Evolutionary conservation across 2,113 vertebrate species (phyloP).

Genomic region (Platysternon megacephalum): DNA sequence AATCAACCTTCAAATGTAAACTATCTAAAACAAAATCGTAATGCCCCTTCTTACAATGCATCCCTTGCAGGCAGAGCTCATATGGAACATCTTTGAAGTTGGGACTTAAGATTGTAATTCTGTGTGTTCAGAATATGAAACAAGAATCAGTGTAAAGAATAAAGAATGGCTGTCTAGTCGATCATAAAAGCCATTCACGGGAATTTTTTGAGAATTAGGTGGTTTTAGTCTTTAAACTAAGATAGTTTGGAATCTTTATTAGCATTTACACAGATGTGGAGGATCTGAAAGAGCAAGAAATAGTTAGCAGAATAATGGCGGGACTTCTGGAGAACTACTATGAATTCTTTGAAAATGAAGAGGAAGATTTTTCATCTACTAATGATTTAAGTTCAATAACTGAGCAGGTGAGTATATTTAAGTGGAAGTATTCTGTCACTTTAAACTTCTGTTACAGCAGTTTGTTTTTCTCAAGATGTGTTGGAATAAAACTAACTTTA

Average conservation of each 20-base stretch:
- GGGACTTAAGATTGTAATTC: neutral
- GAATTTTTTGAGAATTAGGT: neutral
- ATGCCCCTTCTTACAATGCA: neutral
- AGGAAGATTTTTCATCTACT: conserved; percentile 94
- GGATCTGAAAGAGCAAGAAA: conserved; percentile 94
- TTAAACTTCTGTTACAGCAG: neutral
- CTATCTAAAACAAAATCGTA: neutral
- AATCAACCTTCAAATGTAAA: neutral
- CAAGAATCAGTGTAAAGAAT: neutral
- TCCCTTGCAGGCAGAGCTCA: neutral
- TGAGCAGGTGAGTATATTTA: conserved; percentile 87
- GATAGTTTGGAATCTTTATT: conserved; percentile 55
- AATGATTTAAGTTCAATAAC: conserved; percentile 98
- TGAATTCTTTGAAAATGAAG: conserved; percentile 94
- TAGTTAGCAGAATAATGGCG: conserved; percentile 92
- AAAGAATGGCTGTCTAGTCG: neutral
- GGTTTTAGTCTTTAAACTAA: conserved; percentile 37
- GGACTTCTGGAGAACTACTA: conserved; percentile 97
- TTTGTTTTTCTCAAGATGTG: neutral
- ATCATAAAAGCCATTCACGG: neutral
- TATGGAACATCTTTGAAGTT: neutral
- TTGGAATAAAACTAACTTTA: neutral
- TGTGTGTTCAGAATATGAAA: neutral
- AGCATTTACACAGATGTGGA: conserved; percentile 92
- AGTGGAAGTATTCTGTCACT: neutral